Conservation (phyloP, 2,113 vertebrate species). For the Brachyistius frenatus region DNA sequence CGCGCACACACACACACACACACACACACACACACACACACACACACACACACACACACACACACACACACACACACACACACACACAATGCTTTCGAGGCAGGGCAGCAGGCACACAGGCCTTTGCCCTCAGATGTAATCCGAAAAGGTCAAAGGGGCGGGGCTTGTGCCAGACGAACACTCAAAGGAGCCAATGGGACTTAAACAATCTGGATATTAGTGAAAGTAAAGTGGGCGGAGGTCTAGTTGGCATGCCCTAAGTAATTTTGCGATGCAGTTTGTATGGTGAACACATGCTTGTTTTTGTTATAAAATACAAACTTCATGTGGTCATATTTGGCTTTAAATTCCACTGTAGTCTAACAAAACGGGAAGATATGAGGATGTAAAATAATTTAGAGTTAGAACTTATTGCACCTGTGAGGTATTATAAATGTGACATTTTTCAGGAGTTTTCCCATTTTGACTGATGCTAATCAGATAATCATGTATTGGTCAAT, state of each 20-base stretch:
- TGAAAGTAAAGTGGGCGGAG: background rate
- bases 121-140: constrained; percentile 48
- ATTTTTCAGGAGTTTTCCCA: no score
- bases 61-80: constrained; percentile 12
- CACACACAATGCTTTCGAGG: constrained; percentile 12
- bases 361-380: no score
- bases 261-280: background rate
- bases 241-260: background rate
- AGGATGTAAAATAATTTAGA: no score
- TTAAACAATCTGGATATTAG: background rate
- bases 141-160: constrained; percentile 32
- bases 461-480: no score
- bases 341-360: no score
- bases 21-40: background rate
- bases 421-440: no score
- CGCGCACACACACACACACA: background rate
- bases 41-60: constrained; percentile 5
- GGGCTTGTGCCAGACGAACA: constrained; percentile 12
- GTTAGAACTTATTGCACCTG: no score
- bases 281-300: background rate
- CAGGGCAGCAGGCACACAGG: constrained; percentile 39
- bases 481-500: no score
- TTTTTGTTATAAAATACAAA: no score
- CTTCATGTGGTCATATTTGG: no score
- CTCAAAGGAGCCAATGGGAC: constrained; percentile 6